Evolutionary conservation across 2,113 vertebrate genomes (phyloP).

Genomic region (Calypte anna): DNA sequence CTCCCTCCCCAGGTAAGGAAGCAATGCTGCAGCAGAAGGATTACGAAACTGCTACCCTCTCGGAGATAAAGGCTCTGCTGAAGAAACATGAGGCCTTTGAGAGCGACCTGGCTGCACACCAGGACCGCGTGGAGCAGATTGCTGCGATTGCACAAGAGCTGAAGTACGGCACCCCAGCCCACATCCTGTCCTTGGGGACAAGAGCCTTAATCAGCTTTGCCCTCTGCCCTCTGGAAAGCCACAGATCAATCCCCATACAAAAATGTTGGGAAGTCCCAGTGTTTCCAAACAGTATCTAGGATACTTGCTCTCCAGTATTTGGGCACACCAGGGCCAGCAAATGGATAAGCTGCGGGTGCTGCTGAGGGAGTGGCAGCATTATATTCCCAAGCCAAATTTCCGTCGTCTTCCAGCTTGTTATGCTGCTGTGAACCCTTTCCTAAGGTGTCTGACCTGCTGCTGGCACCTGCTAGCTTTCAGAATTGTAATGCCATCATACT

Average conservation of each 20-base stretch:
- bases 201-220: not conserved
- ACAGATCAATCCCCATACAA: not conserved
- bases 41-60: constrained; percentile 92
- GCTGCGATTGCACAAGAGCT: constrained; percentile 97
- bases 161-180: constrained; percentile 79
- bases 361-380: not conserved
- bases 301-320: not conserved
- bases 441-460: not conserved
- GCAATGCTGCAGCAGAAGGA: constrained; percentile 91
- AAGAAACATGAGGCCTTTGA: constrained; percentile 99
- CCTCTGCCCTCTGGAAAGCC: not conserved
- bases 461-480: not conserved
- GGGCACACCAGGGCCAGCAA: not conserved
- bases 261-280: constrained; percentile 43
- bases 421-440: not conserved
- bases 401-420: not conserved
- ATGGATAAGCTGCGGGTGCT: not conserved
- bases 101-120: constrained; percentile 96
- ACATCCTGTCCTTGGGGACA: not conserved
- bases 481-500: not conserved
- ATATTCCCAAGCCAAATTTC: constrained; percentile 6
- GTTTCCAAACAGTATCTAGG: constrained; percentile 57
- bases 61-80: constrained; percentile 96
- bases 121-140: constrained; percentile 98
- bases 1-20: constrained; percentile 88